Conservation (phyloP, 2,888 invertebrate species). For the Ischnus inquisitorius region DNA sequence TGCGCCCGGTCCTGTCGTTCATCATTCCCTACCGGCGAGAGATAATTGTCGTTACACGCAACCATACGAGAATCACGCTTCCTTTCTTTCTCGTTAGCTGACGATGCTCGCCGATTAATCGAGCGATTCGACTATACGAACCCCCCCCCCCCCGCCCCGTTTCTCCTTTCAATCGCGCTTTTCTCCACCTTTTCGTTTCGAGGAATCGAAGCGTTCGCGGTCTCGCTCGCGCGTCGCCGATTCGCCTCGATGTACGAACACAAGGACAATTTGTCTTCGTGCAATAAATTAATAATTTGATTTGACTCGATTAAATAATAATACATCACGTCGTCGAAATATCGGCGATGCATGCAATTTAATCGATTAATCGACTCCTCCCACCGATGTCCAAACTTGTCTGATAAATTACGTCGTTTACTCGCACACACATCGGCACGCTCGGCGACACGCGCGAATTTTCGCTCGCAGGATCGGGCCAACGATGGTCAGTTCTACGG, state of each 20-base stretch:
- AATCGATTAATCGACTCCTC: constrained; percentile 52
- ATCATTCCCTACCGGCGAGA: constrained; percentile 54
- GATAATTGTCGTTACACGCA: constrained; percentile 52
- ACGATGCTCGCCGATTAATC: constrained; percentile 19
- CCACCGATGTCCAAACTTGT: constrained; percentile 36
- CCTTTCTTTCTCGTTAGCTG: constrained; percentile 27
- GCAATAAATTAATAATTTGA: background rate
- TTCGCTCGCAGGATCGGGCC: background rate
- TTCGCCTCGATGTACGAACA: background rate
- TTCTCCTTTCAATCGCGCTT: constrained; percentile 8
- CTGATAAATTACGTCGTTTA: constrained; percentile 41
- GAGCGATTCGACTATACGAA: constrained; percentile 21
- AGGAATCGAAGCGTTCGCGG: constrained; percentile 14
- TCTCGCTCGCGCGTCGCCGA: background rate
- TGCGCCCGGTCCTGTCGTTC: constrained; percentile 37
- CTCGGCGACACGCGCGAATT: constrained; percentile 21
- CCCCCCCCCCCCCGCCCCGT: background rate
- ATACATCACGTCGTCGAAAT: constrained; percentile 31
- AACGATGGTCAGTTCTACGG: background rate
- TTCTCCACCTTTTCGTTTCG: constrained; percentile 23
- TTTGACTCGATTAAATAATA: constrained; percentile 52
- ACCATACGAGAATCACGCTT: constrained; percentile 1
- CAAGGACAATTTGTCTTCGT: constrained; percentile 2
- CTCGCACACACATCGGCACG: background rate
- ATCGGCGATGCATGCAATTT: constrained; percentile 41